Base-by-base conservation (phyloP, 2,888 invertebrate genomes). In the Dicyrtomina minuta region DNA sequence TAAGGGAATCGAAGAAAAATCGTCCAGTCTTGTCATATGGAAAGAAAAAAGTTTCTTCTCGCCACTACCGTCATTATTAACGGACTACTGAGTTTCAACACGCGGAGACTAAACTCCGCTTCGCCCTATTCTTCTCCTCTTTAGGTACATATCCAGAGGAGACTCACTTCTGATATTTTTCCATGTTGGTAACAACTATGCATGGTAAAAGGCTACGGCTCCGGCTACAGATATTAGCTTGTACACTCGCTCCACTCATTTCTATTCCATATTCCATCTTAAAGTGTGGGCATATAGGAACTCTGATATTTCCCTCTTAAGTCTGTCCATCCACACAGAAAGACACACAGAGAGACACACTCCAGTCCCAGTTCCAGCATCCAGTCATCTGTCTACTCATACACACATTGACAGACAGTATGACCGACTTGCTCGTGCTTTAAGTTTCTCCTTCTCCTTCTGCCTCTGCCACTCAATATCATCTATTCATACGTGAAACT, bases 1-100 rank as follows among this genome's bases (percentile, higher is more conserved):
- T 78, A 78, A 78, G 75, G 73, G 74, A 74, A 72, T 76, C 77
- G 75, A 76, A 76, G 77, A 78, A 77, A 78, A 78, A 78, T 78
- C 75, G 76, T 77, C 75, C 72, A 72, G 74, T 71, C 75, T 75
- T 74, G 75, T 77, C 78, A 77, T 77, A 75, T 69, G 73, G 72
- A 72, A 73, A 70, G 56, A 68, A 72, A 74, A 77, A 65, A 72
- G 67, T 75, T 72, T 68, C 71, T 70, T 73, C 71, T 71, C 70
- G 58, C 71, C 70, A 69, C 66, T 65, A 64, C 73, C 70, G 72
- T 75, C 75, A 77, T 78, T 78, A 77, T 75, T 77, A 76, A 78
- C 77, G 77, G 77, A 66, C 75, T 70, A 68, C 68, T 77, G 76
- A 72, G 70, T 73, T 70, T 68, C 72, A 67, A 67, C 72, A 60